Evolutionary conservation across 2,888 invertebrate species (phyloP).

Genomic region (Oxyscelio sp.): DNA sequence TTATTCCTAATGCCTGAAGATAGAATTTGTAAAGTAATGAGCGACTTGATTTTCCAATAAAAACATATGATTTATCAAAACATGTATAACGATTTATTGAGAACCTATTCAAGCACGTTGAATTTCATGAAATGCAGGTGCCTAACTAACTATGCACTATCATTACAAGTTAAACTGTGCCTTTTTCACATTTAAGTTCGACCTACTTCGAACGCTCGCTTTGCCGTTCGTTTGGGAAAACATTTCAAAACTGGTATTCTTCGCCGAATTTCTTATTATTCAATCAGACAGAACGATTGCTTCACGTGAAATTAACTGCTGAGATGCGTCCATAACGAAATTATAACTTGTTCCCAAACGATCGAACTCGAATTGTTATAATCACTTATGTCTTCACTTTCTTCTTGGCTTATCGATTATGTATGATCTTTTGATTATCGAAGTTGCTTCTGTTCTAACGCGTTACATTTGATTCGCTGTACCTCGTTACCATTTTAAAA

Average conservation of each 20-base stretch:
- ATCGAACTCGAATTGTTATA: constrained; percentile 52
- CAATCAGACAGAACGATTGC: constrained; percentile 2
- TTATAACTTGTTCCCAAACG: constrained; percentile 56
- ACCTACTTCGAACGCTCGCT: constrained; percentile 50
- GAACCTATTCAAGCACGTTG: constrained; percentile 87
- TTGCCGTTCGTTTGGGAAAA: constrained; percentile 71
- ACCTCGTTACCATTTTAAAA: constrained; percentile 18
- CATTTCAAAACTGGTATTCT: constrained; percentile 43
- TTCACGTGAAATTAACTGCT: constrained; percentile 3
- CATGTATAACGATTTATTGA: constrained; percentile 88
- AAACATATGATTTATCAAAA: constrained; percentile 83
- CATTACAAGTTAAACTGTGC: constrained; percentile 84
- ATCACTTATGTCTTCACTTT: constrained; percentile 54
- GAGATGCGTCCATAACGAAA: not conserved
- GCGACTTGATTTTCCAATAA: constrained; percentile 37
- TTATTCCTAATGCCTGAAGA: too few relatives aligned
- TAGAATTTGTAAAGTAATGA: too few relatives aligned
- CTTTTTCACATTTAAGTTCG: constrained; percentile 71
- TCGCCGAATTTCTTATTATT: constrained; percentile 30
- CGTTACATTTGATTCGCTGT: constrained; percentile 62
- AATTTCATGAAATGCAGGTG: constrained; percentile 87
- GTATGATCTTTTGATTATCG: constrained; percentile 61
- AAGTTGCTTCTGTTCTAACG: constrained; percentile 39
- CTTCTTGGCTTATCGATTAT: constrained; percentile 41
- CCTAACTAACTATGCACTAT: constrained; percentile 86